Evolutionary conservation across 2,888 invertebrate species (phyloP).

Genomic region (Tipula vernalis): DNA sequence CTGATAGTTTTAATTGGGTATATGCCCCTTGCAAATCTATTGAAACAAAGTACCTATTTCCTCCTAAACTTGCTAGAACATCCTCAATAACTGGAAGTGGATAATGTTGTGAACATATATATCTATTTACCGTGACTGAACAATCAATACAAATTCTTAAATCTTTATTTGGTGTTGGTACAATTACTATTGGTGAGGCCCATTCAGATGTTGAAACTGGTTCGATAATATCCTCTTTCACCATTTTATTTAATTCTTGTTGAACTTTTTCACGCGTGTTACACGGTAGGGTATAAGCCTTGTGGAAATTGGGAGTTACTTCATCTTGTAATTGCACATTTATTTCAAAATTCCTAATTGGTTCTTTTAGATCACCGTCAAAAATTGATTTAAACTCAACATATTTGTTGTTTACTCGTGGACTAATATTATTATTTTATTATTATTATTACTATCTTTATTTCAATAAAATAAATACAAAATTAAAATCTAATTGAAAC

Average conservation of each 20-base stretch:
- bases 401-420: too few species aligned
- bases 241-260: neutral
- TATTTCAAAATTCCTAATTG: neutral
- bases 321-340: neutral
- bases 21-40: too few species aligned
- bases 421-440: too few species aligned
- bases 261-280: neutral
- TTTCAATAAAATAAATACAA: too few species aligned
- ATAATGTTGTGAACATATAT: neutral
- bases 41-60: too few species aligned
- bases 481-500: too few species aligned
- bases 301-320: neutral
- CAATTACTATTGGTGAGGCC: neutral
- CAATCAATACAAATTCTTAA: neutral
- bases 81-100: too few species aligned
- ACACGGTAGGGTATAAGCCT: neutral
- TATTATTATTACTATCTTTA: too few species aligned
- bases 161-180: neutral
- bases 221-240: neutral
- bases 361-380: neutral
- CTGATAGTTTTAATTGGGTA: too few species aligned
- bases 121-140: neutral
- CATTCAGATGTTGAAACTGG: neutral
- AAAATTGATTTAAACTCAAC: too few species aligned
- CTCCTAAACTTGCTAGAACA: too few species aligned